phyloP scores from a whole-genome alignment of 2,797 vertebrate species.

The Lepilemur septentrionalis region DNA sequence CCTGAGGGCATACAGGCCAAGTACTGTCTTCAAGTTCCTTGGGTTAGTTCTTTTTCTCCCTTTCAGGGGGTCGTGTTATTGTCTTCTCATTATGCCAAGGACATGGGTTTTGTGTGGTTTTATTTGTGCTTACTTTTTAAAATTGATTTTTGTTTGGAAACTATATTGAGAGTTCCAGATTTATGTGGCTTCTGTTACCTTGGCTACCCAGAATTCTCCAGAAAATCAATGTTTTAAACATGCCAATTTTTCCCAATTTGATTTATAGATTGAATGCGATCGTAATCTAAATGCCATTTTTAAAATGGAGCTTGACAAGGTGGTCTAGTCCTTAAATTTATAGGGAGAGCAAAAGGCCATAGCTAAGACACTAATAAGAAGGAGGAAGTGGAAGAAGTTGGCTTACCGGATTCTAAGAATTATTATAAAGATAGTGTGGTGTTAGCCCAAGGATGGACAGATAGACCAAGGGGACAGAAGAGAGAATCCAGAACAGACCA shows the following conservation, averaged over 20 bases:
- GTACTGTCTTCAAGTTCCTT: not conserved
- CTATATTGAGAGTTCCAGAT: not conserved
- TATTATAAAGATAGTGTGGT: not conserved
- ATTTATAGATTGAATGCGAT: not conserved
- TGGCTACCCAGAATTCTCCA: not conserved
- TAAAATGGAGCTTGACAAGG: not conserved
- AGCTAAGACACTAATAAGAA: not conserved
- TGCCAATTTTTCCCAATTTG: not conserved
- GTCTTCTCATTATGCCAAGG: not conserved
- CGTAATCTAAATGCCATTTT: not conserved
- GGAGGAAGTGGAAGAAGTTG: not conserved
- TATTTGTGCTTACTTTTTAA: not conserved
- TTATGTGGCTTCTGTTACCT: not conserved
- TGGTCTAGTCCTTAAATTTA: not conserved
- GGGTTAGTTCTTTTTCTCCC: not conserved
- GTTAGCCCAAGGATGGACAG: not conserved
- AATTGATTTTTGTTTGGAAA: slow-evolving; percentile 39
- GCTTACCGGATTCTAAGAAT: not conserved
- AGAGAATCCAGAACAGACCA: not conserved
- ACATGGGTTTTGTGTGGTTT: not conserved
- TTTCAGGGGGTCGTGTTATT: not conserved
- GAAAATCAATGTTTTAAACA: not conserved
- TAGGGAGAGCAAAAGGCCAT: not conserved
- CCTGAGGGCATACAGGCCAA: not conserved
- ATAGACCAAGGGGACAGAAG: not conserved